Percentiles rank a stretch among this genome's conserved stretches.
These are phyloP conservation scores for Cuniculus paca DNA, from an alignment of 2,797 vertebrate species.

Conservation along the genomic window DNA sequence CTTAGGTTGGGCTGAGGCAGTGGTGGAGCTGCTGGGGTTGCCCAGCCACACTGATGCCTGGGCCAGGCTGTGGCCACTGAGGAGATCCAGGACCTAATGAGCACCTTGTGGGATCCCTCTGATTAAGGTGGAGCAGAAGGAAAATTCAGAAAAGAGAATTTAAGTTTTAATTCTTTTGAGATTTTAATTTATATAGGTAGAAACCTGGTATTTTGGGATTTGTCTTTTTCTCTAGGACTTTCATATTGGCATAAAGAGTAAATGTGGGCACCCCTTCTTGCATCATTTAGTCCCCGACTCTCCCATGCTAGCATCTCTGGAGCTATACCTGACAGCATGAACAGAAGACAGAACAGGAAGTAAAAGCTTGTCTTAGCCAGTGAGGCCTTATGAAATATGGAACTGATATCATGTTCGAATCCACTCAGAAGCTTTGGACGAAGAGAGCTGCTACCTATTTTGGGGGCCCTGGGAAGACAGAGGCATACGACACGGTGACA, in stretches of 20 bases:
- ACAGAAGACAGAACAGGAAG: not conserved
- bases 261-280: not conserved
- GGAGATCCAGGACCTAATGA: not conserved
- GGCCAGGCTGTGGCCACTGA: not conserved
- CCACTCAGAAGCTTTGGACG: constrained; percentile 4
- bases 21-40: not conserved
- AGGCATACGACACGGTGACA: not conserved
- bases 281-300: not conserved
- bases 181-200: constrained; percentile 18
- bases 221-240: constrained; percentile 6
- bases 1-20: not conserved
- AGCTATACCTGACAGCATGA: not conserved
- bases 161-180: constrained; percentile 4
- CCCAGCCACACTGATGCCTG: not conserved
- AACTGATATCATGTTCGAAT: not conserved
- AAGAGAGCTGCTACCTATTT: not conserved
- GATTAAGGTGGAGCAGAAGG: not conserved
- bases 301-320: not conserved
- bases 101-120: not conserved
- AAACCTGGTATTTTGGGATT: not conserved
- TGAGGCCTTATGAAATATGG: not conserved
- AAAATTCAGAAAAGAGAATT: not conserved
- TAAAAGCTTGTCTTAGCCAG: not conserved
- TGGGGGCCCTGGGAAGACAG: not conserved
- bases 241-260: not conserved